These are phyloP conservation scores for Helicorthomorpha holstii DNA, from an alignment of 1,140 invertebrate genomes.

Conservation along the genomic window DNA sequence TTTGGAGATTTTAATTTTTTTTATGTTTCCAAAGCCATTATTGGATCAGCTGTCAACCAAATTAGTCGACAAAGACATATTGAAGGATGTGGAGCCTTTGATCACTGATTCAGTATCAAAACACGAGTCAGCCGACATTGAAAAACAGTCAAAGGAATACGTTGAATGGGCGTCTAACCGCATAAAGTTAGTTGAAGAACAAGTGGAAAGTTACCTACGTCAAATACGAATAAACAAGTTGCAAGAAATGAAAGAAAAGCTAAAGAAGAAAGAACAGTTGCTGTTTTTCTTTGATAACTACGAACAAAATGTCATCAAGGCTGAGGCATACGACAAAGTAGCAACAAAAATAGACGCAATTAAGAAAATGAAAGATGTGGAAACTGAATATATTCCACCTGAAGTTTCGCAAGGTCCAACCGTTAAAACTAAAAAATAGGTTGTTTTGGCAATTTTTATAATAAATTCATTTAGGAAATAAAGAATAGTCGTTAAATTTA, in stretches of 20 bases:
- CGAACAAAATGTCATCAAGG: constrained; percentile 16
- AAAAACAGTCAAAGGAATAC: constrained; percentile 14
- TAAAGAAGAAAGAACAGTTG: constrained; percentile 20
- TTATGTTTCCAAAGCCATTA: not conserved
- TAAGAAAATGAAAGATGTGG: not conserved
- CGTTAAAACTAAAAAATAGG: not conserved
- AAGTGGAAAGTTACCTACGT: constrained; percentile 16
- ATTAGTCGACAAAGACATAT: constrained; percentile 5
- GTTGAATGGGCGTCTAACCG: constrained; percentile 17
- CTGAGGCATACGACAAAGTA: not conserved
- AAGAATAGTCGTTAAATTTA: too few species aligned
- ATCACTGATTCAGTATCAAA: constrained; percentile 12
- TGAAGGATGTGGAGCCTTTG: constrained; percentile 7
- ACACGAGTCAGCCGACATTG: constrained; percentile 16
- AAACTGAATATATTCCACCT: not conserved
- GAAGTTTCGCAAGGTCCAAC: not conserved
- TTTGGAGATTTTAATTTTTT: too few species aligned
- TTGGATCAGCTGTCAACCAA: not conserved
- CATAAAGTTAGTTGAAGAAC: constrained; percentile 15
- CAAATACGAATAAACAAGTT: constrained; percentile 16
- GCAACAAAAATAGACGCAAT: not conserved
- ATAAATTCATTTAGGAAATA: too few species aligned
- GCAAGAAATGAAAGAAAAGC: constrained; percentile 18
- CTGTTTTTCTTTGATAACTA: constrained; percentile 29
- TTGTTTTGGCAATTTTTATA: not conserved